Evolutionary conservation across 1,140 invertebrate species (phyloP), one percentile per base, ranked within the genome.

Genomic region (Wasmannia auropunctata): DNA sequence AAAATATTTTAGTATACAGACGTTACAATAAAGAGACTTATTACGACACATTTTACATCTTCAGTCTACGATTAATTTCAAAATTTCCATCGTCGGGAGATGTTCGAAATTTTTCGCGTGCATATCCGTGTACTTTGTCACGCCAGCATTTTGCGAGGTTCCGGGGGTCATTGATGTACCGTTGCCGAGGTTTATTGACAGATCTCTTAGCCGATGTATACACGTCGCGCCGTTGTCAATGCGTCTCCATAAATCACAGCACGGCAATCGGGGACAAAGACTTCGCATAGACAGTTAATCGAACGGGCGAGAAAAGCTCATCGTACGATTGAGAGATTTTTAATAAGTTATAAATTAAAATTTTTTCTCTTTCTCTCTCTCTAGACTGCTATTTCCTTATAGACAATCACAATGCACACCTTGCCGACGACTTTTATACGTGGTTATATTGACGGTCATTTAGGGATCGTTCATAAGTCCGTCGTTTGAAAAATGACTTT

Each of bases 311-410:
- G n/a, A 75, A 76, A 79, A 86, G 74, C 85, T 86, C 88, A 74
- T 77, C 81, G 86, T 87, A 87, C 65, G 69, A 65, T 65, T 76
- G 62, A 92, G 90, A 92, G 92, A 90, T 93, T 92, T 93, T 92
- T 93, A 92, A 92, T 92, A 93, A 91, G 86, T 90, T 92, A 76
- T 93, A 93, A 94, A 93, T 93, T 92, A 91, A 92, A 94, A 92
- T 87, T 63, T 92, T 91, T 51, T 76, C 77, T 85, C 56, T 70
- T 4, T 85, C 56, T 70, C 10, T 56, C 8, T 56, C 46, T 54
- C 25, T 54, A 40, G 86, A 75, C 84, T 90, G 85, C 69, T 88
- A 75, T 92, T 93, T 93, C 90, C 92, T 93, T 92, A 93, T 91
- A 85, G 90, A 72, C 91, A 92, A 93, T 94, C 92, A n/a, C n/a